Percentiles rank a stretch among this genome's conserved stretches.
These are phyloP conservation scores for Galaxea fascicularis DNA, from an alignment of 92 coral and sea anemone genomes.

Conservation along the genomic window DNA sequence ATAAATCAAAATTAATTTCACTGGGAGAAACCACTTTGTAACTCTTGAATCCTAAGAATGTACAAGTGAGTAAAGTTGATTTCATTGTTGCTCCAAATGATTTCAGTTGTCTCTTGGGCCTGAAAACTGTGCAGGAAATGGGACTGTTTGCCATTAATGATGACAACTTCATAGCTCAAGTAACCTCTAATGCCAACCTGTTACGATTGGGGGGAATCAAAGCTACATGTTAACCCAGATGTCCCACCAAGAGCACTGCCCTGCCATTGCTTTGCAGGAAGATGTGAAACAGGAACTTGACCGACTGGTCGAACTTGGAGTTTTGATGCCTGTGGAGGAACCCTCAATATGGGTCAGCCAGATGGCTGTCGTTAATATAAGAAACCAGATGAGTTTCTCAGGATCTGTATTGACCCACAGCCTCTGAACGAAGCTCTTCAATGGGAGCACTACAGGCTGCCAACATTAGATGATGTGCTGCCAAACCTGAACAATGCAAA, in stretches of 20 bases:
- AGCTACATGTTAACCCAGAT: conserved; percentile 35
- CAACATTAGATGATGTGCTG: conserved; percentile 15
- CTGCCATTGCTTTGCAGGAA: conserved; percentile 58
- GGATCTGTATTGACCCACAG: too few species aligned
- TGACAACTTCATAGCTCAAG: conserved; percentile 41
- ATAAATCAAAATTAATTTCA: conserved; percentile 36
- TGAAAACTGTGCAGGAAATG: conserved; percentile 57
- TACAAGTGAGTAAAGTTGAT: conserved; percentile 8
- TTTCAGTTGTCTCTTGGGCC: conserved; percentile 9
- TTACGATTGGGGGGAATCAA: conserved; percentile 63
- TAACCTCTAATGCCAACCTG: conserved; percentile 26
- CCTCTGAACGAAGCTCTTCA: too few species aligned
- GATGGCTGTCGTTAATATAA: conserved; percentile 50
- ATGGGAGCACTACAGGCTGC: conserved; percentile 20
- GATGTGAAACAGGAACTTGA: conserved; percentile 52
- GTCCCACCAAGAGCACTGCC: conserved; percentile 48
- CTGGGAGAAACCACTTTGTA: conserved; percentile 41
- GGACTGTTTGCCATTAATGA: conserved; percentile 49
- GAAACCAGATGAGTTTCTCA: conserved; percentile 46
- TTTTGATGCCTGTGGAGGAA: conserved; percentile 56
- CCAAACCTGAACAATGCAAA: conserved; percentile 43
- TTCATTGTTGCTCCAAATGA: conserved; percentile 55
- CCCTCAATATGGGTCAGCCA: conserved; percentile 59
- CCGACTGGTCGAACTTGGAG: conserved; percentile 63
- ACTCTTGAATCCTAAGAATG: conserved; percentile 7